These are phyloP conservation scores for Eublepharis macularius DNA, from an alignment of 2,113 vertebrate species.

Conservation along the genomic window DNA sequence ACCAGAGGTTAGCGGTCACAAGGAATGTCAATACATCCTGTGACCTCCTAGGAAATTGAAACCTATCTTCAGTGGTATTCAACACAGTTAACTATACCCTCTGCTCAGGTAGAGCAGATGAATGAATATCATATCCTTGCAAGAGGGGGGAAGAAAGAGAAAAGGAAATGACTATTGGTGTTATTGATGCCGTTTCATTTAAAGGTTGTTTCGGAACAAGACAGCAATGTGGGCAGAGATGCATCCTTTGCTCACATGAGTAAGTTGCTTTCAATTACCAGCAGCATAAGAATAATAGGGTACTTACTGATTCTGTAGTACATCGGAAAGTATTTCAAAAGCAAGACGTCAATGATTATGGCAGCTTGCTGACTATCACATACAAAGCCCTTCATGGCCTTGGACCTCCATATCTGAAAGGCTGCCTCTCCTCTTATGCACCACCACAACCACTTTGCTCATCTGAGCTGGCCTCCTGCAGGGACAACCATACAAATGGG, in stretches of 20 bases:
- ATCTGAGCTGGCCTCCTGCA: no score
- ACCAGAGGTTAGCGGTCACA: background rate
- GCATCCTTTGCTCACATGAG: background rate
- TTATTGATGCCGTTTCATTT: background rate
- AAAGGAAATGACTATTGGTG: background rate
- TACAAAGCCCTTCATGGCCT: background rate
- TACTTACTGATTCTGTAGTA: background rate
- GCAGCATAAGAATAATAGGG: background rate
- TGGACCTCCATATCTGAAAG: no score
- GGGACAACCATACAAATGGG: no score
- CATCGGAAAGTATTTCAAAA: background rate
- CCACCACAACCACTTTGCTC: no score
- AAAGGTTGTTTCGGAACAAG: background rate
- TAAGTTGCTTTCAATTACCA: background rate
- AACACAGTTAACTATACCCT: background rate
- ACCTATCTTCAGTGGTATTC: background rate
- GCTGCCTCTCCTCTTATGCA: no score
- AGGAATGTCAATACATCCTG: background rate
- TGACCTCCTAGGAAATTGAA: background rate
- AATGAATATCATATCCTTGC: background rate
- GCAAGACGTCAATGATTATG: background rate
- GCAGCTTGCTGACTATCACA: background rate
- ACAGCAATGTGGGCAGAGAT: background rate
- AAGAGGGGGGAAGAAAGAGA: no score
- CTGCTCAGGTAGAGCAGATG: background rate